Evolutionary conservation across 2,797 vertebrate species (phyloP), one percentile per base, ranked within the genome.

Genomic region (Dicrostonyx torquatus): DNA sequence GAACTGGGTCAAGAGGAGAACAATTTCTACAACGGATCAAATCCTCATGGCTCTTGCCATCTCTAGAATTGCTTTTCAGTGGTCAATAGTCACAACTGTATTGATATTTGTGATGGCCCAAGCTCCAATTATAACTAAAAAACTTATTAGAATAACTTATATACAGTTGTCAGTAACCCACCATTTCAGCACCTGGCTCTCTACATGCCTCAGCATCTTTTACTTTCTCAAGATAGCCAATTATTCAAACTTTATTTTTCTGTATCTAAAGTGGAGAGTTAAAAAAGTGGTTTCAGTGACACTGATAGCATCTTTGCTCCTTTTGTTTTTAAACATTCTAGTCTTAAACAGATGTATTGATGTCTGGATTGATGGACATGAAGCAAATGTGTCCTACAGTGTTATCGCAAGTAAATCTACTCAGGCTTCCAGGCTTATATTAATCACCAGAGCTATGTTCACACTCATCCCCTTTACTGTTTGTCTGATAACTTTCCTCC

Each of bases 191-290:
- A 64, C 6, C 62, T 64, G 62, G 62, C 18, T 96, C 6, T 37
- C 72, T 73, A 73, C 72, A 12, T 43, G 22, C 26, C 86, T 96
- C 50, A 43, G 60, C 18, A 53, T 89, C 62, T 89, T 76, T 48
- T 95, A 92, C 48, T 94, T 91, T 82, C 60, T 94, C 31, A 95
- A 95, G 70, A 94, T 92, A 72, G 86, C 92, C 76, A 92, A 31
- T 43, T 90, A 90, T 86, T 92, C 86, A 8, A 89, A 73, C 37
- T 64, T 55, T 43, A 1, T 60, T 64, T 90, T 95, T 43, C 64
- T 75, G 37, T 96, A 77, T 34, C 70, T 95, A 14, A 83, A 83
- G 17, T 34, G 77, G 76, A 92, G 72, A 72, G 29, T 90, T 83
- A 43, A 40, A 76, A 80, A 78, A 48, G 34, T 72, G 78, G n/a